Evolutionary conservation across 2,113 vertebrate genomes (phyloP), one percentile per base, ranked within the genome.

Genomic region (Salminus brasiliensis): DNA sequence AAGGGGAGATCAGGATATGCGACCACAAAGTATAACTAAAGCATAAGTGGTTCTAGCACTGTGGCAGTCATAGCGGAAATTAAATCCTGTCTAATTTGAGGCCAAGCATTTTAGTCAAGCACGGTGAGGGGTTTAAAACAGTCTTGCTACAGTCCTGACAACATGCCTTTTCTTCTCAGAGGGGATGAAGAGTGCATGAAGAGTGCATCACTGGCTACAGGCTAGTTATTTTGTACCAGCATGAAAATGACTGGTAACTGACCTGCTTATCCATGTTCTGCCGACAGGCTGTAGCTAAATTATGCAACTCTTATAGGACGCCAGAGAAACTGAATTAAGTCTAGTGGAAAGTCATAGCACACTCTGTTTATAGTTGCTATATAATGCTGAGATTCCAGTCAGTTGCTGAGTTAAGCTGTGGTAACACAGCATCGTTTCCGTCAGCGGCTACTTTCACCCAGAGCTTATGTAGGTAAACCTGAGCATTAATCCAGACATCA

Each of bases 31-130:
- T 13, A 66, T 52, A 49, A 36, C 21, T 49, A 52, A 9, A 76
- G 15, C 21, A 65, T 49, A 65, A 36, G 12, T 49, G 30, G 21
- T 47, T 32, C 5, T n/a, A 45, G 55, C 30, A 36, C 55, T 49
- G 18, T 63, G 18, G 16, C n/a, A 23, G 4, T 63, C 27, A 32
- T 13, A 21, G 10, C 7, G 60, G 32, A 36, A 65, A 65, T 39
- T 23, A 39, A 39, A 39, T 34, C 29, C 18, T 16, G 16, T 36
- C 16, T 65, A 36, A 65, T 39, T 4, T 36, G 9, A 36, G 62
- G 32, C 18, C 32, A 39, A 21, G 16, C 18, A 45, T 62, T n/a
- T 74, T 57, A 76, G 27, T 39, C 74, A 76, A 41, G 47, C 23
- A 55, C 47, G n/a, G 32, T 55, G 32, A 71, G 55, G 9, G 32